Base-by-base conservation (phyloP, 2,797 vertebrate genomes). In the Pelobates cultripes region DNA sequence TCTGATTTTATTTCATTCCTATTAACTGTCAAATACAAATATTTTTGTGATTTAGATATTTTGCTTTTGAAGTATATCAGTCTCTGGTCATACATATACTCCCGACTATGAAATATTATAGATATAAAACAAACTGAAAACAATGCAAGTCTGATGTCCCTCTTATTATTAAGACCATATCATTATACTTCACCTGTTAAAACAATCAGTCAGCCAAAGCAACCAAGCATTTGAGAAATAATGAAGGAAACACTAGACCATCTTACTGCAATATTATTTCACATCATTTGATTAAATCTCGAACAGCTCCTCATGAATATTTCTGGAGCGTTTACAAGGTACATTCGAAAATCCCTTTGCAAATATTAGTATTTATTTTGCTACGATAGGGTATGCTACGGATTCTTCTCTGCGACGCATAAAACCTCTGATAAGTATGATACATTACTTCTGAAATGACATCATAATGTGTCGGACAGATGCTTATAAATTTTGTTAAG, bases 281-380 rank as follows among this genome's bases (percentile, higher is more conserved):
- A 71, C 10, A 41, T 60, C 72, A 41, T 70, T 61, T 71, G 63
- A 17, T 55, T 61, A 44, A 67, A 77, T 72, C n/a, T 61, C 2
- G 64, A 72, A 82, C 43, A 57, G 57, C 44, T 75, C 63, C 64
- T 83, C 77, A 71, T 79, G 44, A 79, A 83, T 83, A 79, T 79
- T 83, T 41, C 41, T 45, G 67, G 45, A n/a, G 60, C 57, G 43
- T 74, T 64, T 78, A 72, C 17, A 69, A 83, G n/a, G 12, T n/a
- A 43, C 40, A 44, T 10, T 63, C 55, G 45, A 17, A 79, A 75
- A 70, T 75, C 61, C 44, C 55, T 71, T 63, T 70, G 71, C 77
- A 84, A 76, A 79, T 71, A 76, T 72, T 57, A 67, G 10, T 66
- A 44, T 40, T 70, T 63, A 63, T 76, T 66, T 74, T 74, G 40